These are phyloP conservation scores for Mormyrus iriodes DNA, from an alignment of 2,113 vertebrate species.

Conservation along the genomic window DNA sequence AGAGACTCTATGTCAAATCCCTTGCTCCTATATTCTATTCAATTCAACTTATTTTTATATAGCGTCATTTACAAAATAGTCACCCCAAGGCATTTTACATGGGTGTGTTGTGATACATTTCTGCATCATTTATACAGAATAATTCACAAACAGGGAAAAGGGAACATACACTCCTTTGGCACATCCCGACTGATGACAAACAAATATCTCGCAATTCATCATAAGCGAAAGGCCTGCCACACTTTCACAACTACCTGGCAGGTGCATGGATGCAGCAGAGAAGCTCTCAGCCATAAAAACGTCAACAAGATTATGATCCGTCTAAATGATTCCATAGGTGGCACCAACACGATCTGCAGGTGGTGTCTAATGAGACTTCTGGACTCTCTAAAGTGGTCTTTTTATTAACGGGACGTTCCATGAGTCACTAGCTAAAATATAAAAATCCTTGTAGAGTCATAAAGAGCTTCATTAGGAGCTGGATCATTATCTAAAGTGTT, in stretches of 20 bases:
- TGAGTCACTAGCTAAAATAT: background rate
- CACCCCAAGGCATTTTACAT: background rate
- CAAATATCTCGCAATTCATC: background rate
- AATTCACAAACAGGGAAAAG: background rate
- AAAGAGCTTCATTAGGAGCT: background rate
- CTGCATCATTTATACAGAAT: background rate
- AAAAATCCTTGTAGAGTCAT: background rate
- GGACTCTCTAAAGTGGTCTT: background rate
- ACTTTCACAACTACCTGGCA: background rate
- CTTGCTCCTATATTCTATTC: background rate
- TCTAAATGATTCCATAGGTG: background rate
- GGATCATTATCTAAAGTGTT: conserved; percentile 5
- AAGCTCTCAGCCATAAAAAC: background rate
- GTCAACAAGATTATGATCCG: background rate
- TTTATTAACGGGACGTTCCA: background rate
- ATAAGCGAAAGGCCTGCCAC: background rate
- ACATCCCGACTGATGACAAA: background rate
- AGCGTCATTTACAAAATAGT: background rate
- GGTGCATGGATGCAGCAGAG: background rate
- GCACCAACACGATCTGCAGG: background rate
- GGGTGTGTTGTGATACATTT: background rate
- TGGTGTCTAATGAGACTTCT: background rate
- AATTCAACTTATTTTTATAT: background rate
- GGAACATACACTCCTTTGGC: background rate
- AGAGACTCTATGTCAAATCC: background rate